Evolutionary conservation across 2,888 invertebrate species (phyloP), one percentile per base, ranked within the genome.

Genomic region (Alloplasta piceator): DNA sequence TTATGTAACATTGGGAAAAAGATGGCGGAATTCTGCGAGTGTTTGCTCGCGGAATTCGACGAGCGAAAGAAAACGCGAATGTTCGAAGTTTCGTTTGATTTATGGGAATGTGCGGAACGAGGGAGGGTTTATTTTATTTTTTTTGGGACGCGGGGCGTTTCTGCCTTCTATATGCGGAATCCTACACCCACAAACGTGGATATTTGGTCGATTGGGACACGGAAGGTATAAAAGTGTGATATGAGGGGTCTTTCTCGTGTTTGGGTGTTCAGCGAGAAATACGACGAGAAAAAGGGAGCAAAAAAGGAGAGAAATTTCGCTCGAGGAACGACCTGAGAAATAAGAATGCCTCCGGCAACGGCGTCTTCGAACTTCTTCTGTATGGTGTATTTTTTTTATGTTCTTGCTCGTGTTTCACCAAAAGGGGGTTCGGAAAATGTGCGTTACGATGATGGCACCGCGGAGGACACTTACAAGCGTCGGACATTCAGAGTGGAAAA

Each of bases 51-150:
- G 7, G 73, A 81, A 74, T 63, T 76, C 48, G 74, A 64, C 60
- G 63, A 68, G 66, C 74, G 39, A 81, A 75, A 79, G 79, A 71
- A 81, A 84, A 80, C 61, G 78, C 77, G 58, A 50, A 75, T 72
- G 73, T 81, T 78, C 78, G 74, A 81, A 81, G 66, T 81, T 60
- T 78, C 71, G 81, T 81, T 81, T 84, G 78, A 76, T 76, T 83
- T 78, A 84, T 75, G 63, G 52, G 52, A 68, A 74, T 66, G 46
- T 56, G 38, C 10, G 58, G 52, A 14, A 14, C 52, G 66, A 16
- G 58, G 12, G n/a, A 48, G 48, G 26, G 48, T 48, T 48, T 12
- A 10, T 48, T 7, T 16, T 68, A 56, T 56, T 74, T 50, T 43
- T 55, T 55, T 55, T 55, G 26, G 9, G 66, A 60, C 50, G n/a